Base-by-base conservation (phyloP, 2,113 vertebrate species). In the Vidua chalybeata region DNA sequence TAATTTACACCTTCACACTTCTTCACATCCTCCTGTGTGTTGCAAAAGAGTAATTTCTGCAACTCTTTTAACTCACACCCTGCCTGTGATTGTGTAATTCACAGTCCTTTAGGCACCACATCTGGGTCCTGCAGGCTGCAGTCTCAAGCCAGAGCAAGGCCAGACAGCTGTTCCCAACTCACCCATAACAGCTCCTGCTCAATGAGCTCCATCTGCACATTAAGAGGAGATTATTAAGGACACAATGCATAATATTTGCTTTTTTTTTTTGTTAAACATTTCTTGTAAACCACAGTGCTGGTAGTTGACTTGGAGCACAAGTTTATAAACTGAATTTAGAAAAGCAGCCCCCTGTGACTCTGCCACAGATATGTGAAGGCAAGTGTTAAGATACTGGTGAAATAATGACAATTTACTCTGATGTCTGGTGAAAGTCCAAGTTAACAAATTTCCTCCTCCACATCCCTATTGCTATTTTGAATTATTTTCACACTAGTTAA, bases 1-100 rank as follows among this genome's bases (percentile, higher is more conserved):
- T 91, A 95, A 94, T 93, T 94, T 95, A 66, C 90, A 90, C 63
- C 48, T 91, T 91, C 75, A 77, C 82, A 82, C 62, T 87, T 93
- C 83, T 55, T 85, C 82, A 89, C 46, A 55, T 84, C 59, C 93
- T 85, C 84, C 64, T 48, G 33, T 48, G 71, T 95, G 59, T 59
- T 79, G 74, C 71, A 91, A 90, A 92, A 90, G 43, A 87, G 41
- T 30, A 90, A 58, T 61, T 90, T 92, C 56, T 97, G 89, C 80
- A 89, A 37, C 37, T 90, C 59, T 74, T 82, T 84, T 90, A 97
- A 93, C 43, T 80, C 48, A 18, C 41, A 30, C 4, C 15, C 30
- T 91, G 43, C 21, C 76, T 78, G 20, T 21, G 10, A 67, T 8
- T 54, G 55, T 59, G 16, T 69, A 62, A 88, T 58, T 96, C 82